Percentiles rank a stretch among this genome's conserved stretches.
Evolutionary conservation across 2,797 vertebrate genomes (phyloP).

Genomic region (Rhinogobio ventralis): DNA sequence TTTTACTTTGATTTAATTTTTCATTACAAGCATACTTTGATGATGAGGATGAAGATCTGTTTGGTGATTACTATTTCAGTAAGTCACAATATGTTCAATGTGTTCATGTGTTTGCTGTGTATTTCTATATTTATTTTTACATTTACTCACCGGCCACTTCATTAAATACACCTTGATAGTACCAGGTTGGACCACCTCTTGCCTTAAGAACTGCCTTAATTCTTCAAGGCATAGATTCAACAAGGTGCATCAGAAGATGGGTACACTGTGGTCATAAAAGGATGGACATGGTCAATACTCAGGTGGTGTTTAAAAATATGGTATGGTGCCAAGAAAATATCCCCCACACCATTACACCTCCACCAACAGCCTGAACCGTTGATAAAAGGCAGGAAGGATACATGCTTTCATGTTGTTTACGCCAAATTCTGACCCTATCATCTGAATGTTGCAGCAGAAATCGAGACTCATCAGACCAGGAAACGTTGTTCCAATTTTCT

Average conservation of each 20-base stretch:
- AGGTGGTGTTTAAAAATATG: background rate
- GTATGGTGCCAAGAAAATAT: background rate
- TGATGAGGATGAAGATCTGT: constrained; percentile 61
- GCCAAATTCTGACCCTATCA: constrained; percentile 50
- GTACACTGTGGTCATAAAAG: background rate
- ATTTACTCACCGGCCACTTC: background rate
- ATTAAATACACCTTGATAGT: background rate
- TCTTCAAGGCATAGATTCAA: background rate
- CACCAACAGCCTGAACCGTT: background rate
- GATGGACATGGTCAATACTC: background rate
- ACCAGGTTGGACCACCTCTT: background rate
- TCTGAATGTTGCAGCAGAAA: constrained; percentile 37
- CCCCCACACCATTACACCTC: background rate
- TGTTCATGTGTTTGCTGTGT: constrained; percentile 36
- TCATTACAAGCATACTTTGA: constrained; percentile 64
- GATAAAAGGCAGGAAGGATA: constrained; percentile 35
- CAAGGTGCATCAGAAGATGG: background rate
- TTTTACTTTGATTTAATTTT: constrained; percentile 47
- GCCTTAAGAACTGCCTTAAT: background rate
- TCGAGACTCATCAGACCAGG: background rate
- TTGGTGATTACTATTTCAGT: constrained; percentile 59
- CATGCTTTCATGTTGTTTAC: constrained; percentile 54
- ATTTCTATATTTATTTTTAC: background rate
- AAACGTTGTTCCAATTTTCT: constrained; percentile 9
- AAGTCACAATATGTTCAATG: constrained; percentile 52